Evolutionary conservation across 2,888 invertebrate species (phyloP).

Genomic region (Trisateles emortualis): DNA sequence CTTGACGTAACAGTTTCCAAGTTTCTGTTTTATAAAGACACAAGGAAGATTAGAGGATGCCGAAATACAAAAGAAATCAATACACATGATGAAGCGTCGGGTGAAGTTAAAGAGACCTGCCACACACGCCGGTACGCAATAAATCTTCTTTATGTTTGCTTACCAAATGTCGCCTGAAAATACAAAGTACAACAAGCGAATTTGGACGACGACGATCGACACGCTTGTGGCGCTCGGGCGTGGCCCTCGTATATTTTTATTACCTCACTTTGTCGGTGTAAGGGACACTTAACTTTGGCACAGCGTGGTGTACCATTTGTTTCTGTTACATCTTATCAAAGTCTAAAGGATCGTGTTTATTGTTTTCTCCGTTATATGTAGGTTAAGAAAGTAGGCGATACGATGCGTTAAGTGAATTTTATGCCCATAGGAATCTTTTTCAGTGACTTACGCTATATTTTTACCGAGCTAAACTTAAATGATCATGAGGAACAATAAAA

Average conservation of each 20-base stretch:
- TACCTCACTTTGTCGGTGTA: constrained; percentile 68
- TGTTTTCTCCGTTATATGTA: constrained; percentile 25
- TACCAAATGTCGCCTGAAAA: constrained; percentile 75
- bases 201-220: constrained; percentile 65
- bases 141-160: constrained; percentile 80
- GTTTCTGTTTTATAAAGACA: constrained; percentile 19
- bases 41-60: constrained; percentile 26
- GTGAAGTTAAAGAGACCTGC: constrained; percentile 57
- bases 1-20: constrained; percentile 13
- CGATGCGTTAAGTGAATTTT: constrained; percentile 10
- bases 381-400: constrained; percentile 9
- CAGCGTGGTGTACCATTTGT: constrained; percentile 61
- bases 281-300: constrained; percentile 63
- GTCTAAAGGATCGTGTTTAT: constrained; percentile 47
- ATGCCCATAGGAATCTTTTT: constrained; percentile 8
- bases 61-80: constrained; percentile 51
- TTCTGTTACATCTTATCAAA: constrained; percentile 57
- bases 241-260: constrained; percentile 74
- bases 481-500: constrained; percentile 55
- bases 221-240: constrained; percentile 68
- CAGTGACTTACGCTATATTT: constrained; percentile 23
- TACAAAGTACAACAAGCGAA: constrained; percentile 67
- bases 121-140: constrained; percentile 76
- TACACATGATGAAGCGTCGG: constrained; percentile 56
- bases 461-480: constrained; percentile 54